Evolutionary conservation across 2,888 invertebrate species (phyloP), one percentile per base, ranked within the genome.

Genomic region (Pteria penguin): DNA sequence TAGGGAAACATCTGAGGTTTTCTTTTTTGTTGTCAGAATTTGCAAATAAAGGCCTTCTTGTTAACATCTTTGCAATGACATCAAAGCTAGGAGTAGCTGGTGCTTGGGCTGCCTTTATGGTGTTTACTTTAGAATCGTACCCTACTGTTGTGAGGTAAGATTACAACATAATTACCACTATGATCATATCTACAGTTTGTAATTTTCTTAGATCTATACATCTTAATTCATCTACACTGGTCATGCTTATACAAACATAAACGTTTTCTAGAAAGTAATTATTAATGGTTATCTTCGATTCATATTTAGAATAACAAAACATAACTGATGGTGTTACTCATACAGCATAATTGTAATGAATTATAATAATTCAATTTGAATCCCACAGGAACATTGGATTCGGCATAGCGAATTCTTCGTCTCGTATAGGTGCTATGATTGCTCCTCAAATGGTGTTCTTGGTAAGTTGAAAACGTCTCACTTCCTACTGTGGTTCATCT

Each of bases 61-160:
- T 82, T 2, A 82, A 78, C 63, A 80, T 69, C 1, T 80, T 82
- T 63, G 84, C 82, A 1, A 55, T 84, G 72, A 73, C 80, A 14
- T 78, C 82, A 2, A 81, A 74, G 32, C 36, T 78, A 11, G 76
- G 81, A 18, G 81, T 82, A 18, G 79, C 80, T 5, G 62, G 75
- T 0, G 78, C 77, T 5, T 84, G 84, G 84, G 82, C 82, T 3
- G 63, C 82, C 1, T 70, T 84, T 0, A 80, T 80, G 69, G 63
- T 79, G 2, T 74, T 82, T 54, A 79, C 82, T 1, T 60, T 80
- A 18, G 84, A 84, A 55, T 68, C 73, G 1, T 84, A 82, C 26
- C 84, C 84, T 1, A 84, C 82, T 1, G 84, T 84, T 33, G 78
- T 83, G 18, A 80, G 84, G 84, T 84, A 76, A 27, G 58, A 14